Evolutionary conservation across 2,113 vertebrate species (phyloP), one percentile per base, ranked within the genome.

Genomic region (Aegithalos caudatus): DNA sequence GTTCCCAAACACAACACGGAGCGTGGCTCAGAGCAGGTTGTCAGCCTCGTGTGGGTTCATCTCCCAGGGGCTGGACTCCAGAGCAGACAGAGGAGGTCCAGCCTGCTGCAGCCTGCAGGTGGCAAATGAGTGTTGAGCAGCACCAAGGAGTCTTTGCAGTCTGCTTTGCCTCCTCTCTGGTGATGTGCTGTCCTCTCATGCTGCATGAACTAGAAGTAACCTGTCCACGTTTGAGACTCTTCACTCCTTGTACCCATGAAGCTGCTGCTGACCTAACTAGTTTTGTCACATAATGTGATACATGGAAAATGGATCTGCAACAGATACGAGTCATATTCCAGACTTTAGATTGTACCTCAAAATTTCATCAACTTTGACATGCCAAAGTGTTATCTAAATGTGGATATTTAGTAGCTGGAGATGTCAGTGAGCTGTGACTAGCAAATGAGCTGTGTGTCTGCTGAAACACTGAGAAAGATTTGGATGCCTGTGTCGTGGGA

Each of bases 11-110:
- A 35, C 24, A 4, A 1, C 24, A 8, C 9, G 1, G 4, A 35
- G 3, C 0, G 0, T 5, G 61, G 22, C 31, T 38, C 2, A 1
- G 50, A 54, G 25, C 45, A 28, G 45, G 9, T 14, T 60, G 23
- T 18, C 29, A 28, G 58, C 60, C 57, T 56, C 33, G 2, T 19
- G 13, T 6, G 31, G 65, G 1, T 44, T 69, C 42, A 3, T 24
- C 40, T 57, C 6, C 1, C 7, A 8, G 45, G 3, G 37, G 18
- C 3, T 56, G 38, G 28, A 47, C 70, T 81, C 28, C 57, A 31
- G 64, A 73, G 33, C 85, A 69, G 18, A 29, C 27, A 37, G 38
- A 8, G 50, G 2, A 12, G 57, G 37, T 50, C 33, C n/a, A 14
- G 62, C 7, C 7, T 14, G 14, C 42, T 22, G 19, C 38, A 58